Evolutionary conservation across 2,113 vertebrate genomes (phyloP).

Genomic region (Aegypius monachus): DNA sequence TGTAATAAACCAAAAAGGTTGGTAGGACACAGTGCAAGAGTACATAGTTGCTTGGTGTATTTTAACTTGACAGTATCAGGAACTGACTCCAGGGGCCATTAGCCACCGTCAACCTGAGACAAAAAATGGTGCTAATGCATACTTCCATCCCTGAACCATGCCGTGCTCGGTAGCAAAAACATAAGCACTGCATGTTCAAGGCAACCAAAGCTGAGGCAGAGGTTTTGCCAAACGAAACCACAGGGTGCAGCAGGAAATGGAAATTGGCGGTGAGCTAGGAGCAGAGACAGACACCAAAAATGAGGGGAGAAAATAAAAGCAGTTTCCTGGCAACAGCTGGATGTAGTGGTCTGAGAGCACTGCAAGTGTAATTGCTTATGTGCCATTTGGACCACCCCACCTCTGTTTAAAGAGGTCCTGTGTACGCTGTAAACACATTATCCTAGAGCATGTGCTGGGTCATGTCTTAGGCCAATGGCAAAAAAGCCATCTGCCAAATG

Average conservation of each 20-base stretch:
- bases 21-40: neutral
- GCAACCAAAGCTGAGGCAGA: neutral
- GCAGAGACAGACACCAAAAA: neutral
- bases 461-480: neutral
- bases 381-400: neutral
- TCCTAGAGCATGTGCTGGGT: neutral
- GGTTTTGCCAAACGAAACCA: neutral
- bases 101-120: neutral
- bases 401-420: neutral
- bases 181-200: neutral
- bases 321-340: neutral
- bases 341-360: neutral
- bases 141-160: neutral
- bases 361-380: neutral
- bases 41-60: neutral
- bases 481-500: neutral
- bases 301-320: neutral
- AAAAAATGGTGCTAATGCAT: neutral
- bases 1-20: neutral
- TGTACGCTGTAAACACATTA: neutral
- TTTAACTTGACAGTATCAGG: neutral
- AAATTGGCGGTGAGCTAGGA: neutral
- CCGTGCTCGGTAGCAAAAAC: neutral
- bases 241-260: neutral
- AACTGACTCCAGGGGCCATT: neutral